Evolutionary conservation across 2,797 vertebrate genomes (phyloP), one percentile per base, ranked within the genome.

Genomic region (Thamnophis elegans): DNA sequence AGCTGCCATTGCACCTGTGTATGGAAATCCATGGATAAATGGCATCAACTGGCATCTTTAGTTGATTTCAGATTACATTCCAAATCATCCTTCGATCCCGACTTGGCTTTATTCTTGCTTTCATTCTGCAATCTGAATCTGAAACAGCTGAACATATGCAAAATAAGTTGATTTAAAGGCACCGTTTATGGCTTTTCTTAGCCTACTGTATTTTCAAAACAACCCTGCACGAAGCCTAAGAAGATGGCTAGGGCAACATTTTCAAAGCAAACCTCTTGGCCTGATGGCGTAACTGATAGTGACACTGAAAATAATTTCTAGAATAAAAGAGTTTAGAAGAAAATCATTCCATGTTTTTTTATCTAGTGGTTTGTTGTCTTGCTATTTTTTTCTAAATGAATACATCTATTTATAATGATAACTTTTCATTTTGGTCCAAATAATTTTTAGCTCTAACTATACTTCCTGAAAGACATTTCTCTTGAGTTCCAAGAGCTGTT

Each of bases 401-500:
- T 13, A 1, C 36, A 32, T 25, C n/a, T 60, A 7, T 32, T 88
- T 91, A 36, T 88, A 82, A 47, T 88, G 42, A 60, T 42, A 42
- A 47, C 42, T 88, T 85, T 87, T 88, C n/a, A 42, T 4, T 28
- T 47, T 60, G 68, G 89, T 88, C 65, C 78, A 88, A 90, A 88
- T 53, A 91, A 28, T 56, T 58, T 92, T 90, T 56, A 92, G 65
- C 54, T 62, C 58, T 25, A 82, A 73, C 42, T 32, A 55, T 91
- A 42, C 89, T 95, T 95, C 51, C 60, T 92, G 58, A 73, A 95
- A 12, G 58, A 90, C 92, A 91, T 93, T 91, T 42, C 56, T 85
- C 92, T 89, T 55, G 51, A 88, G 32, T 94, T 94, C 89, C 82
- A 91, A 85, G 89, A 88, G 3, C 68, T 92, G 55, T 26, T 93